Evolutionary conservation across 1,140 invertebrate genomes (phyloP).

Genomic region (Hyphantria cunea): DNA sequence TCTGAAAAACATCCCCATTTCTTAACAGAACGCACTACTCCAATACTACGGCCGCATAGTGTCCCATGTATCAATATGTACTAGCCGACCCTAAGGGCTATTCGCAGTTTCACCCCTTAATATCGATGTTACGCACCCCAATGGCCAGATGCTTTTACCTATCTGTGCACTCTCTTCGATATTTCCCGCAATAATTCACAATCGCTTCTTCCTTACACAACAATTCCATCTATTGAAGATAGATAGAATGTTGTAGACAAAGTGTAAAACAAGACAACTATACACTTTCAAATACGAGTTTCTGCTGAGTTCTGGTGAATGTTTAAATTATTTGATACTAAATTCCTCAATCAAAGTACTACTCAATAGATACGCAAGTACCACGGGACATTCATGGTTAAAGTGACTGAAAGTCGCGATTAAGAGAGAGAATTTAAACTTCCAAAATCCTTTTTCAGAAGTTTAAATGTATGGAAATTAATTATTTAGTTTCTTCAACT

Average conservation of each 20-base stretch:
- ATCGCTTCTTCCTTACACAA: slow-evolving; percentile 63
- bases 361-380: too few relatives aligned
- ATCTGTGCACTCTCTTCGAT: slow-evolving; percentile 41
- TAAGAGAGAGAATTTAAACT: too few relatives aligned
- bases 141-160: slow-evolving; percentile 57
- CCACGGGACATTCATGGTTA: too few relatives aligned
- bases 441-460: too few relatives aligned
- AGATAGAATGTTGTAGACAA: slow-evolving; percentile 32
- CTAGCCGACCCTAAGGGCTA: slow-evolving; percentile 10
- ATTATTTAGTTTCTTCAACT: too few relatives aligned
- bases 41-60: background rate
- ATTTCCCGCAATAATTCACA: slow-evolving; percentile 60
- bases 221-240: slow-evolving; percentile 55
- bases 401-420: too few relatives aligned
- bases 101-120: slow-evolving; percentile 9
- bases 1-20: too few relatives aligned
- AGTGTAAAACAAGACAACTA: background rate
- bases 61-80: slow-evolving; percentile 17
- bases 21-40: too few relatives aligned
- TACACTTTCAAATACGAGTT: background rate
- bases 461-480: too few relatives aligned
- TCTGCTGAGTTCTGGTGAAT: background rate
- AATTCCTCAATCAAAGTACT: too few relatives aligned
- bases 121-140: slow-evolving; percentile 28
- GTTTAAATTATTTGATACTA: too few relatives aligned